phyloP scores from a whole-genome alignment of 2,888 invertebrate species.

The Spatulosminthurus flaviceps region DNA sequence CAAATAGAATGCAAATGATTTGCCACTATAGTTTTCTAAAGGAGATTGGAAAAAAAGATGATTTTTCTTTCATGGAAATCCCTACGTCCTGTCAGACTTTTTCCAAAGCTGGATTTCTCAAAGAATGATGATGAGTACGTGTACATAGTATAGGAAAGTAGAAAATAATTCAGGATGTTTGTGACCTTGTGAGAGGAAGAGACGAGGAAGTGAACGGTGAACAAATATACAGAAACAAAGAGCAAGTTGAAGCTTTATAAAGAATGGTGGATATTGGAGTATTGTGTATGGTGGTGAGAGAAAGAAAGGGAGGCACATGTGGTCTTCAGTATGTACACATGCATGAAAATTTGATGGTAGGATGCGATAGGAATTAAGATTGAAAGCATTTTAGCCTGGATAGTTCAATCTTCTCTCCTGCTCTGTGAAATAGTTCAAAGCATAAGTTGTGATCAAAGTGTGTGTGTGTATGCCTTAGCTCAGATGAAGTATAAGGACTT shows the following conservation, averaged over 20 bases:
- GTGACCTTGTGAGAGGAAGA: constrained; percentile 7
- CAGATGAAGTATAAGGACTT: too few relatives aligned
- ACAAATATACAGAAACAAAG: background rate
- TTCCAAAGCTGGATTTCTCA: too few relatives aligned
- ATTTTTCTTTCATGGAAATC: constrained; percentile 11
- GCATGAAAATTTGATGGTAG: constrained; percentile 15
- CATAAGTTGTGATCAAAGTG: background rate
- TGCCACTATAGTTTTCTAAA: background rate
- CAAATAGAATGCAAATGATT: too few relatives aligned
- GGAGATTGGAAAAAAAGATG: background rate
- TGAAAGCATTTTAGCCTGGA: constrained; percentile 16
- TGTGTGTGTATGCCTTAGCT: background rate
- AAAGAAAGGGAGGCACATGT: background rate
- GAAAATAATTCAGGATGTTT: constrained; percentile 1
- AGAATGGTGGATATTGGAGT: too few relatives aligned
- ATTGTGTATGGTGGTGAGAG: too few relatives aligned
- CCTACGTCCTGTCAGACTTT: background rate
- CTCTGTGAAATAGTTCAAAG: background rate
- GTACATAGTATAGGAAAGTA: background rate
- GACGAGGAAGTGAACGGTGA: background rate
- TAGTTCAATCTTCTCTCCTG: constrained; percentile 16
- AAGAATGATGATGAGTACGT: background rate
- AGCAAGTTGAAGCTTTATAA: constrained; percentile 7
- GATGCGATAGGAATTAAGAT: constrained; percentile 24
- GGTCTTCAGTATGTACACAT: constrained; percentile 21